Conservation (phyloP, 2,888 invertebrate species). For the Sycophila texana region DNA sequence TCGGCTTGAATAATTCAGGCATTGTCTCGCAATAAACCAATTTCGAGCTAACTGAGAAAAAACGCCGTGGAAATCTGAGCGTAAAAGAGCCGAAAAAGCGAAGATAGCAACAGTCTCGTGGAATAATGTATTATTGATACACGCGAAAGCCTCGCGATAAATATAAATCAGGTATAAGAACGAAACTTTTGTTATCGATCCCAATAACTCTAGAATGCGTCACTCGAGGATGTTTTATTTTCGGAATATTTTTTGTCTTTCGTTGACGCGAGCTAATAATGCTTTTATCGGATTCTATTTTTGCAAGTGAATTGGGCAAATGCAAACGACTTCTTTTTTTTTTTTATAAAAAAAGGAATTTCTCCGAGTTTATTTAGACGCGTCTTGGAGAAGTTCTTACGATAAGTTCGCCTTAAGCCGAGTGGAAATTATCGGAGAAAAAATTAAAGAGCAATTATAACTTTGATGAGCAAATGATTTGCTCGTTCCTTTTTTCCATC, state of each 20-base stretch:
- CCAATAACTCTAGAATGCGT: no score
- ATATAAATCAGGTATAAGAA: constrained; percentile 47
- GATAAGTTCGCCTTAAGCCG: not conserved
- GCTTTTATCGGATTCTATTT: not conserved
- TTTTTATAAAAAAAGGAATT: not conserved
- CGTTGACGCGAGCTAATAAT: not conserved
- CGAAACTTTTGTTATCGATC: not conserved
- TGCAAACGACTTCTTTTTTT: not conserved
- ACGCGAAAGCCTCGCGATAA: constrained; percentile 41
- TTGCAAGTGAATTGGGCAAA: not conserved
- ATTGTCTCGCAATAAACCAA: constrained; percentile 72
- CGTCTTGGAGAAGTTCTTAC: constrained; percentile 24
- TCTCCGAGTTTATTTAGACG: constrained; percentile 10
- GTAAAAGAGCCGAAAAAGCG: not conserved
- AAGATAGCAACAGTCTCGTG: constrained; percentile 10
- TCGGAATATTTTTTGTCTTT: no score
- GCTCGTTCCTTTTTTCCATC: no score
- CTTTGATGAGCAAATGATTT: constrained; percentile 15
- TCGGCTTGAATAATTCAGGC: constrained; percentile 73
- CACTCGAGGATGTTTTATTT: no score
- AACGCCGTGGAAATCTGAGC: constrained; percentile 5
- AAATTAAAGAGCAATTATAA: constrained; percentile 52
- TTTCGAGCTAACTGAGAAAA: constrained; percentile 63
- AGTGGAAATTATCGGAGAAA: constrained; percentile 26
- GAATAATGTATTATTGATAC: constrained; percentile 55